Base-by-base conservation (phyloP, 1,140 invertebrate species). In the Drosophila teissieri region DNA sequence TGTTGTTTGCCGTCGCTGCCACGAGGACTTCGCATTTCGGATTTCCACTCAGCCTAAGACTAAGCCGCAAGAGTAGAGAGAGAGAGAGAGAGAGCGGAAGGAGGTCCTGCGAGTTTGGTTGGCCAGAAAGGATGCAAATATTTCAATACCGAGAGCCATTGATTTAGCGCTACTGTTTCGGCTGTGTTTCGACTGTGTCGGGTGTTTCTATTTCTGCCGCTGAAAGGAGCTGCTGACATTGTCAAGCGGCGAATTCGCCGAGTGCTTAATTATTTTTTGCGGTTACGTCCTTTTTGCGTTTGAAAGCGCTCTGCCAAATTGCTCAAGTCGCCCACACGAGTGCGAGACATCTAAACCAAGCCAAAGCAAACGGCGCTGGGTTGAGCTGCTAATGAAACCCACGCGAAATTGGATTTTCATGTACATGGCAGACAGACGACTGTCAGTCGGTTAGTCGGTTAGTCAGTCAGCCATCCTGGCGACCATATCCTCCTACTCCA, bases 191-290 rank as follows among this genome's bases (percentile, higher is more conserved):
- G 36, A 2, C 57, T 8, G 39, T 40, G 15, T 24, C 4, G 24
- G 24, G 4, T 24, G 4, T 24, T 48, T 22, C 34, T 11, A 42
- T 34, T 56, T 56, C 40, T 57, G 62, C 27, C 44, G 62, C 61
- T 80, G 78, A 37, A 37, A 11, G 55, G 31, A 17, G 48, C 48
- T 11, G 22, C 69, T 86, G 83, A 83, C 83, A 88, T 73, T 88
- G 68, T 80, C 83, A 88, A 88, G 76, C 63, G 51, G 60, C 79
- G 75, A 80, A 73, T 73, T 78, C 77, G 80, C 63, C 68, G 80
- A 89, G 85, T 84, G 72, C 84, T 88, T 89, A 88, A 88, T 88
- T 88, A 88, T 88, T 88, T 88, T 88, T 88, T 88, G 84, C 58
- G 84, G 84, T 88, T 89, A 83, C 73, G 76, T 56, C 84, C 84